A percentile compares a stretch with the other conserved stretches of the same genome.
These are phyloP conservation scores for Ectobius pallidus DNA, from an alignment of 2,888 invertebrate genomes.

Conservation along the genomic window DNA sequence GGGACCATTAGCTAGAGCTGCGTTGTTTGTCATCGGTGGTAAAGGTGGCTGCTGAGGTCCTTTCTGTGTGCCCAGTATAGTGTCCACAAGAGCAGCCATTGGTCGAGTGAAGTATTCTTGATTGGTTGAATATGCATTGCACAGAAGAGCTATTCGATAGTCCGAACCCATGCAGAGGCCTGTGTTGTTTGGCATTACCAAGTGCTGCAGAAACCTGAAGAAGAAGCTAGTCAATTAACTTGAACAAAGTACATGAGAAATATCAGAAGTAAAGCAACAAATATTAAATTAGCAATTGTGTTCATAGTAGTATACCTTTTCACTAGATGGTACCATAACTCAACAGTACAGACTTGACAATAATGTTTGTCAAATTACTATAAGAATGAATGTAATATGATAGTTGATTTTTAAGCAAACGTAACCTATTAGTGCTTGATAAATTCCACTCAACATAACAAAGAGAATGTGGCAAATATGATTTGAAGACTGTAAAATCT, in stretches of 20 bases:
- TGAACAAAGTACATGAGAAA: neutral
- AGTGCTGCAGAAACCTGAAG: slow-evolving; percentile 80
- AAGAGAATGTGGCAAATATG: no score
- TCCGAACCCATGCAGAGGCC: slow-evolving; percentile 80
- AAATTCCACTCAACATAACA: no score
- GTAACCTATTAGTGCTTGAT: no score
- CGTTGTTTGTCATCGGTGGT: slow-evolving; percentile 57
- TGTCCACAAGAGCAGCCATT: slow-evolving; percentile 90
- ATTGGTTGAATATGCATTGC: slow-evolving; percentile 95
- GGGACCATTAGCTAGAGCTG: slow-evolving; percentile 63
- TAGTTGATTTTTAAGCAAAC: no score
- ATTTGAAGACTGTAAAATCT: no score
- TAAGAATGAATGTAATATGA: no score
- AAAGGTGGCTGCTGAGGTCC: slow-evolving; percentile 56
- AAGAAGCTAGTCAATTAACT: no score
- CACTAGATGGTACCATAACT: no score
- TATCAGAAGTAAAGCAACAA: neutral
- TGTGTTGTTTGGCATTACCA: slow-evolving; percentile 74
- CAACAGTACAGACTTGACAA: no score
- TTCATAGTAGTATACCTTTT: no score
- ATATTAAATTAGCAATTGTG: no score
- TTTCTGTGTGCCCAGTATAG: slow-evolving; percentile 66
- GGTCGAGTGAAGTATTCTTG: slow-evolving; percentile 89
- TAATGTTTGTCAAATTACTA: no score
- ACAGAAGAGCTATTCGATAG: slow-evolving; percentile 88